Conservation (phyloP, 2,888 invertebrate species). For the Argyresthia albistria region DNA sequence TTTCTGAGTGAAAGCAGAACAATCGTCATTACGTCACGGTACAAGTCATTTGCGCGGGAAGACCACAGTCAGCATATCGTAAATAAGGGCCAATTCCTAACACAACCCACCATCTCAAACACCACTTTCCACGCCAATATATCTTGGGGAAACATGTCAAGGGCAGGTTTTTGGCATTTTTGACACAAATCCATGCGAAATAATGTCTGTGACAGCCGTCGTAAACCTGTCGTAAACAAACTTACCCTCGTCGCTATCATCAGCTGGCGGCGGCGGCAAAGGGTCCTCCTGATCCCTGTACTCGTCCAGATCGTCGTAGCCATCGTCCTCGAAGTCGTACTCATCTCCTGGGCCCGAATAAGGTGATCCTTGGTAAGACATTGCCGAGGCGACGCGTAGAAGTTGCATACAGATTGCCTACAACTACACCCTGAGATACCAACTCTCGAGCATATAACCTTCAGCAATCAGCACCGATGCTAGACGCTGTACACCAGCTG, state of each 20-base stretch:
- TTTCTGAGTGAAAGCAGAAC: neutral
- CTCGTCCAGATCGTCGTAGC: slow-evolving; percentile 79
- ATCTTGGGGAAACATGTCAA: slow-evolving; percentile 3
- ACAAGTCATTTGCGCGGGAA: neutral
- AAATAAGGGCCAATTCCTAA: too few relatives aligned
- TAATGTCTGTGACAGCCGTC: slow-evolving; percentile 27
- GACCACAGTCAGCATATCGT: neutral
- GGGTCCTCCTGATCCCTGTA: slow-evolving; percentile 76
- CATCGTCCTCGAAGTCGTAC: slow-evolving; percentile 81
- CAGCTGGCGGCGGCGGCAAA: slow-evolving; percentile 68
- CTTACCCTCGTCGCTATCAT: slow-evolving; percentile 73
- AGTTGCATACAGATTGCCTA: slow-evolving; percentile 70
- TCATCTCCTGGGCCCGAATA: slow-evolving; percentile 79
- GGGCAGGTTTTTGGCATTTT: slow-evolving; percentile 17
- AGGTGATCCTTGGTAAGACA: slow-evolving; percentile 79
- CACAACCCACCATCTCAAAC: too few relatives aligned
- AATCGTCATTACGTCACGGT: slow-evolving; percentile 1
- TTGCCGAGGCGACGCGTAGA: slow-evolving; percentile 69
- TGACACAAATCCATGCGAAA: slow-evolving; percentile 21
- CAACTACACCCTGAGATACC: slow-evolving; percentile 48
- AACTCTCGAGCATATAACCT: slow-evolving; percentile 36
- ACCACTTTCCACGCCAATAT: too few relatives aligned
- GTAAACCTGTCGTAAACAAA: slow-evolving; percentile 62
- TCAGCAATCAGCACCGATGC: slow-evolving; percentile 29
- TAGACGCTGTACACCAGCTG: slow-evolving; percentile 35